Conservation (phyloP, 2,113 vertebrate genomes). For the Oryzias curvinotus region DNA sequence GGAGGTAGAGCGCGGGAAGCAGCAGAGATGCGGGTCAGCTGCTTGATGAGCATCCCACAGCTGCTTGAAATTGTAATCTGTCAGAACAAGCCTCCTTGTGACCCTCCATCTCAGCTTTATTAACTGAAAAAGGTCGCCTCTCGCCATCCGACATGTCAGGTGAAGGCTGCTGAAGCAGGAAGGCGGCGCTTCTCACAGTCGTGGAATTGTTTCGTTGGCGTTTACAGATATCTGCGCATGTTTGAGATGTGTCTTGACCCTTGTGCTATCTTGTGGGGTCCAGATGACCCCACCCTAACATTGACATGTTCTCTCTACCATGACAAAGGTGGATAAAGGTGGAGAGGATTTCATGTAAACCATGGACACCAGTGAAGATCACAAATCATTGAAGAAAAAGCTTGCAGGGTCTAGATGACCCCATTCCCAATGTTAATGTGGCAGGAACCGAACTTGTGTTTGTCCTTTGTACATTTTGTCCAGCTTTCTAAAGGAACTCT, state of each 20-base stretch:
- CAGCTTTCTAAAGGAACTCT: too few relatives aligned
- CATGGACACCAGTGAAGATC: too few relatives aligned
- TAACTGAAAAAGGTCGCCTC: constrained; percentile 3
- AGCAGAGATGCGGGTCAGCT: constrained; percentile 10
- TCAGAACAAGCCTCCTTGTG: constrained; percentile 5
- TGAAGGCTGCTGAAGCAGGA: constrained; percentile 19
- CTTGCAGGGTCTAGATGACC: too few relatives aligned
- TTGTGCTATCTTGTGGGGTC: too few relatives aligned
- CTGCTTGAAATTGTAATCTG: constrained; percentile 3
- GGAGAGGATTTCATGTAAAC: too few relatives aligned
- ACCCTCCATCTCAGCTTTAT: constrained; percentile 1
- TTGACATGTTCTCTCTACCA: too few relatives aligned
- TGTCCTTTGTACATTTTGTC: too few relatives aligned
- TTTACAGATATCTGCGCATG: not conserved
- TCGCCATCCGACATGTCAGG: constrained; percentile 9
- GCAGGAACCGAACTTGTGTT: too few relatives aligned
- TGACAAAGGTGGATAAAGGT: too few relatives aligned
- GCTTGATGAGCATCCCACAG: constrained; percentile 6
- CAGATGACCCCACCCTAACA: too few relatives aligned
- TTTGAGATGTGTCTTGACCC: not conserved
- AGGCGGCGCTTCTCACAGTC: constrained; percentile 6
- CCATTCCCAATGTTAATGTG: too few relatives aligned
- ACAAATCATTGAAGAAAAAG: too few relatives aligned
- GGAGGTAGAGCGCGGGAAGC: not conserved
- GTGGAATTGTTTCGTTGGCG: constrained; percentile 14